These are phyloP conservation scores for Echinometra lucunter DNA, from an alignment of 53 echinoderm and acorn worm species.

Conservation along the genomic window DNA sequence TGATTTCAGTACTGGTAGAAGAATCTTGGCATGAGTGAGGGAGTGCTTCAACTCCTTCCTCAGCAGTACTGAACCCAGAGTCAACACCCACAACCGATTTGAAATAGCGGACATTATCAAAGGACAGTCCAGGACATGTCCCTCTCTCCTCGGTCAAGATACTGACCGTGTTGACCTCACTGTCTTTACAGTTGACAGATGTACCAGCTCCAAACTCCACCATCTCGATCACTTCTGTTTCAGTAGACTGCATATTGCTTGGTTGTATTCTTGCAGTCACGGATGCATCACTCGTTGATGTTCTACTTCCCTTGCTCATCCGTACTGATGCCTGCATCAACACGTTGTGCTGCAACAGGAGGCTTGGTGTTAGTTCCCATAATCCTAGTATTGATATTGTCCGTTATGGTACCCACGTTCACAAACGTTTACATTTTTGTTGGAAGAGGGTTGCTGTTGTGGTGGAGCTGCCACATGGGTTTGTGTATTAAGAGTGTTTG, in stretches of 20 bases:
- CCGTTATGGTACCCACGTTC: conserved; percentile 81
- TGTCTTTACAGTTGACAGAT: conserved; percentile 69
- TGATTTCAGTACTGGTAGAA: conserved; percentile 50
- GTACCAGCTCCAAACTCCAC: conserved; percentile 72
- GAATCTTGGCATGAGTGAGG: conserved; percentile 51
- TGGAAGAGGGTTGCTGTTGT: neutral
- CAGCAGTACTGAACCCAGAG: conserved; percentile 29
- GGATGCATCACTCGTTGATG: conserved; percentile 68
- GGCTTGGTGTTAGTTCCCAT: conserved; percentile 92
- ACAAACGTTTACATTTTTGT: conserved; percentile 32
- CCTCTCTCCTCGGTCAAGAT: conserved; percentile 70
- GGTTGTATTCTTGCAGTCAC: conserved; percentile 70
- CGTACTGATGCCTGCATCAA: conserved; percentile 54
- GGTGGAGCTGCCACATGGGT: neutral
- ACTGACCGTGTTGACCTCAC: conserved; percentile 59
- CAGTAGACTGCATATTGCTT: conserved; percentile 71
- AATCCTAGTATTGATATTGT: conserved; percentile 82
- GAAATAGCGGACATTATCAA: conserved; percentile 53
- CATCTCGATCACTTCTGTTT: conserved; percentile 72
- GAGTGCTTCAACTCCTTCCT: conserved; percentile 56
- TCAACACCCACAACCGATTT: conserved; percentile 70
- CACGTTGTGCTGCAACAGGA: conserved; percentile 68
- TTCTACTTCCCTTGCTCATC: neutral
- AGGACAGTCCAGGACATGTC: neutral
- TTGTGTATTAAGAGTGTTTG: neutral